These are phyloP conservation scores for Chirona hameri DNA, from an alignment of 2,888 invertebrate genomes.

Conservation along the genomic window DNA sequence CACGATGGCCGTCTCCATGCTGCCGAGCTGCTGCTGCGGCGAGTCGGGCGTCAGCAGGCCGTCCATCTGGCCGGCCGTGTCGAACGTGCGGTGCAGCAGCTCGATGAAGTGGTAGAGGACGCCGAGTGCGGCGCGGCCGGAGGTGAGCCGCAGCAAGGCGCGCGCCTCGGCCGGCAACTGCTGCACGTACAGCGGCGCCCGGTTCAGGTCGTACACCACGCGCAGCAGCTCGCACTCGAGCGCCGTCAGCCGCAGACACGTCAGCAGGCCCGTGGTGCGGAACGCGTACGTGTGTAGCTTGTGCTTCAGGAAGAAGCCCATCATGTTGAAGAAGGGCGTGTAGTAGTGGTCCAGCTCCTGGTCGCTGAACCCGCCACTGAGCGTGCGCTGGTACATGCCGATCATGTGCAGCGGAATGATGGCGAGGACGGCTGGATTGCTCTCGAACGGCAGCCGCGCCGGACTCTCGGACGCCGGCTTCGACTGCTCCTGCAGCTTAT, in stretches of 20 bases:
- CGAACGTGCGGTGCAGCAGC: background rate
- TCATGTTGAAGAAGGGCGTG: background rate
- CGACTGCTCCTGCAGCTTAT: too few species aligned
- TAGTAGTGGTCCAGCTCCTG: background rate
- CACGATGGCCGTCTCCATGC: too few species aligned
- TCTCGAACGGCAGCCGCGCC: too few species aligned
- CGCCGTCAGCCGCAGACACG: background rate
- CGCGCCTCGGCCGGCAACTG: background rate
- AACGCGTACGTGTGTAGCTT: background rate
- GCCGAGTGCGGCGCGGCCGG: background rate
- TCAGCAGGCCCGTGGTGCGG: background rate
- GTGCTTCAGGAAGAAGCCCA: conserved; percentile 5
- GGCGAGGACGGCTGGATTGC: too few species aligned
- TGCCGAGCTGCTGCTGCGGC: too few species aligned
- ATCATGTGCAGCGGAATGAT: too few species aligned
- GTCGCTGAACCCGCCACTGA: background rate
- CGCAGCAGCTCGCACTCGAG: background rate
- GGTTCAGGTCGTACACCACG: background rate
- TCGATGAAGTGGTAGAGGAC: background rate
- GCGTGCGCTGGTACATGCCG: background rate
- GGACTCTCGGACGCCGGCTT: too few species aligned
- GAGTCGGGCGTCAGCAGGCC: too few species aligned
- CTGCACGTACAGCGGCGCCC: background rate
- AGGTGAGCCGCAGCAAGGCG: background rate
- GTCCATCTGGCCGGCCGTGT: too few species aligned